Base-by-base conservation (phyloP, 2,797 vertebrate species). In the Premnoplex brunnescens region DNA sequence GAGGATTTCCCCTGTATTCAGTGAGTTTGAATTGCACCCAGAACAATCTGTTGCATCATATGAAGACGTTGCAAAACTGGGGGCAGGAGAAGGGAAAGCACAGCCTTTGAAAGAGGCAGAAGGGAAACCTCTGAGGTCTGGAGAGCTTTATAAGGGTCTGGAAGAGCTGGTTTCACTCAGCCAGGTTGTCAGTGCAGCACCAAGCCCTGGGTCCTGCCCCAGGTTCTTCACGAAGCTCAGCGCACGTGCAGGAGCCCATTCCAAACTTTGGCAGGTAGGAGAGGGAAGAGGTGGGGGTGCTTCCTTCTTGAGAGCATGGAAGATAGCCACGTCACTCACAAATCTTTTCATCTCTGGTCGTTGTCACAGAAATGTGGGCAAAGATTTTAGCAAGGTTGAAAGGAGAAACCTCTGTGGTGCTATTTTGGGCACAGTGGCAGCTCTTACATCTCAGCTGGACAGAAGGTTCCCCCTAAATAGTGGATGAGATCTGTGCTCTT, bases 201-300 rank as follows among this genome's bases (percentile, higher is more conserved):
- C 16, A 12, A 78, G 39, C 20, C 58, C 43, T 62, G 8, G 7
- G 26, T 73, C 62, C 48, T 82, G 56, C 28, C 73, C 7, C 6
- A 36, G 12, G 20, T 32, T 66, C 89, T 76, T 36, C 60, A 32
- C 30, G 27, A 44, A 67, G 46, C 32, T 59, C 82, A 60, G 32
- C 4, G 1, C 14, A 4, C 0, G 0, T 32, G 39, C 6, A 4
- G 28, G 49, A 74, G 14, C n/a, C 39, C 34, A 3, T 75, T 43
- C 43, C 73, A 51, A 58, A 44, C 37, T 10, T n/a, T 1, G 1
- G 11, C 62, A 94, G 88, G 91, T 93, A 93, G 77, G 91, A 82
- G 59, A 86, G 22, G 34, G 55, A 30, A 48, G 32, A 64, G 54
- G 16, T 26, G 73, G 62, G 68, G 26, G 28, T 37, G 39, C 2